These are phyloP conservation scores for Asbolus verrucosus DNA, from an alignment of 1,140 invertebrate genomes.

Conservation along the genomic window DNA sequence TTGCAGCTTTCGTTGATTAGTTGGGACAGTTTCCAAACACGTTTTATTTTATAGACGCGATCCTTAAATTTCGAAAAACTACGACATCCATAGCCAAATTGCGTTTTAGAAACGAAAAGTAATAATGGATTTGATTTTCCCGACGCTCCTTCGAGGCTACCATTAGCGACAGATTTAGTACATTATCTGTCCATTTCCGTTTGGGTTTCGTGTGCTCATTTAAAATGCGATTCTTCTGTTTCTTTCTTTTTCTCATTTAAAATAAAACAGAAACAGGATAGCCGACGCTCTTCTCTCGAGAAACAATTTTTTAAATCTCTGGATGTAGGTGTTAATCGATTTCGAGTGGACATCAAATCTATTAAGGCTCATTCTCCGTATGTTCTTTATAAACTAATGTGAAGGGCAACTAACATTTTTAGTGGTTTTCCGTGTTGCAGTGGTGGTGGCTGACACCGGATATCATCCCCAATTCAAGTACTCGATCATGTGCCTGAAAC, in stretches of 20 bases:
- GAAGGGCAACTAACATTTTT: conserved; percentile 40
- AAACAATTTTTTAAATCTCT: not conserved
- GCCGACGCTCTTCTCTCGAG: no score
- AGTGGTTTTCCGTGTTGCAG: conserved; percentile 48
- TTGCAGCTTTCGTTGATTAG: conserved; percentile 33
- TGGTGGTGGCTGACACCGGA: conserved; percentile 38
- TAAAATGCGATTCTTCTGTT: no score
- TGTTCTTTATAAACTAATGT: conserved; percentile 27
- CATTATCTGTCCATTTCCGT: no score
- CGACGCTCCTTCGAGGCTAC: no score
- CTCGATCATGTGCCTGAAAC: conserved; percentile 43
- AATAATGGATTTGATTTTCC: no score
- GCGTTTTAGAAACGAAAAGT: not conserved
- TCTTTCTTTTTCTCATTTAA: no score
- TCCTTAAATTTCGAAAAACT: not conserved
- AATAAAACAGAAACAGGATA: no score
- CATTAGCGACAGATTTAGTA: no score
- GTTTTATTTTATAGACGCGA: conserved; percentile 19
- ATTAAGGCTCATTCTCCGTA: not conserved
- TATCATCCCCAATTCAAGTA: conserved; percentile 43
- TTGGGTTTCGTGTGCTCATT: no score
- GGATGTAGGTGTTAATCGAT: not conserved
- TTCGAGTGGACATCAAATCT: conserved; percentile 6
- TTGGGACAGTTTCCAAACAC: conserved; percentile 14
- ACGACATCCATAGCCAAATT: not conserved